Base-by-base conservation (phyloP, 1,140 invertebrate genomes). In the Drosophila nebulosa region DNA sequence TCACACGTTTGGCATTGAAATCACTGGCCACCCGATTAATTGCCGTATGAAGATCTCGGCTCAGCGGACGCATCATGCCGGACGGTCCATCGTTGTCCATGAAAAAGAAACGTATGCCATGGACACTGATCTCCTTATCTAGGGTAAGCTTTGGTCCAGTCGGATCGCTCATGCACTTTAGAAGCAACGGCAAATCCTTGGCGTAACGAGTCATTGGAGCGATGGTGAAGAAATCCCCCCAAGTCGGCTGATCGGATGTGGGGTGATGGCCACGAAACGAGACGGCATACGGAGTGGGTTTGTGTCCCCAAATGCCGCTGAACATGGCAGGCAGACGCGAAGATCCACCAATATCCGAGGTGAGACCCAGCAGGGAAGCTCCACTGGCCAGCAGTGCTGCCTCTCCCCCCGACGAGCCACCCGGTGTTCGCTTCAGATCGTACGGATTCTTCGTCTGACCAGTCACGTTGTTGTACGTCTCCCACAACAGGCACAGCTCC, bases 361-460 rank as follows among this genome's bases (percentile, higher is more conserved):
- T 96, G 2, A 98, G 89, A 4, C 97, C 96, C 22, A 97, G 92
- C 0, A 97, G 81, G 0, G 97, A 97, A 4, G 94, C 96, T 5
- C 94, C 96, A 50, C 95, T 92, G 4, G 94, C 94, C 50, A 97
- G 90, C 36, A 96, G 90, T 0, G 94, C 94, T 1, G 93, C 94
- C 93, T 96, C 95, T 26, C 95, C 95, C n/a, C 95, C 95, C 30
- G 95, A 96, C 9, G 95, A 96, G 12, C 96, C 96, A 0, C 96
- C 96, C 14, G 93, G 91, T 1, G 95, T 96, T 24, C 95, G 92
- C 24, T 94, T 94, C 35, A 94, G 93, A 90, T 98, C 95, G 86
- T 98, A 98, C 0, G 98, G 97, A 92, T 99, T 99, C 71, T 93
- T 94, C 0, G 98, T 97, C 16, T 94, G 92, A 0, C 98, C 98